phyloP scores from a whole-genome alignment of 2,797 vertebrate species.

The Tachyglossus aculeatus region DNA sequence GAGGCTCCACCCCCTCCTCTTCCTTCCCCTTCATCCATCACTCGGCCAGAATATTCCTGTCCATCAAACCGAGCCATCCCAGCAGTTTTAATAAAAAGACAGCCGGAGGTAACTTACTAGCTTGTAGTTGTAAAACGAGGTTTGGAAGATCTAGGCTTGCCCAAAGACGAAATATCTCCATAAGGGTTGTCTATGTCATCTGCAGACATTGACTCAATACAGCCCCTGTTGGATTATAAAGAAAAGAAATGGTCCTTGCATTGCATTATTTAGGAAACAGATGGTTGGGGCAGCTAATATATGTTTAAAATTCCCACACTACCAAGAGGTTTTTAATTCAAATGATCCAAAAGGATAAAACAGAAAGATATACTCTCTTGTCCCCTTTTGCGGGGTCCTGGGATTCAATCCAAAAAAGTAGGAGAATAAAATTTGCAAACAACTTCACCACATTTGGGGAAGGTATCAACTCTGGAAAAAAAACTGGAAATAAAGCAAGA shows the following conservation, averaged over 20 bases:
- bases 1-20: no score
- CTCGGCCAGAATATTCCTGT: no score
- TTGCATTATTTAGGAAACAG: slow-evolving; percentile 51
- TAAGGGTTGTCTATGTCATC: slow-evolving; percentile 69
- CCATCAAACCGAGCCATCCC: no score
- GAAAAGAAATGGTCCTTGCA: slow-evolving; percentile 30
- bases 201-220: slow-evolving; percentile 67
- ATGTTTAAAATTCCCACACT: slow-evolving; percentile 16
- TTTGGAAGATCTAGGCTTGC: slow-evolving; percentile 52
- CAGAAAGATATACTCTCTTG: background rate
- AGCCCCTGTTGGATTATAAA: slow-evolving; percentile 66
- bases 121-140: slow-evolving; percentile 50
- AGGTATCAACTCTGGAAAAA: slow-evolving; percentile 1
- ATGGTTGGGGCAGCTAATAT: slow-evolving; percentile 31
- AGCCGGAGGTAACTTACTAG: slow-evolving; percentile 48
- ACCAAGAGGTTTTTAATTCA: slow-evolving; percentile 48
- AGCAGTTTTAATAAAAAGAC: background rate
- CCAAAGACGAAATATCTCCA: slow-evolving; percentile 63
- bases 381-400: background rate
- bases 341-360: slow-evolving; percentile 14
- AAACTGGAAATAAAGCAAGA: background rate
- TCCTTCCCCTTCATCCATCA: no score
- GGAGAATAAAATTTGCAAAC: background rate
- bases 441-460: background rate
- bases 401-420: background rate